phyloP scores from a whole-genome alignment of 2,888 invertebrate species.

The Volucella inflata region DNA sequence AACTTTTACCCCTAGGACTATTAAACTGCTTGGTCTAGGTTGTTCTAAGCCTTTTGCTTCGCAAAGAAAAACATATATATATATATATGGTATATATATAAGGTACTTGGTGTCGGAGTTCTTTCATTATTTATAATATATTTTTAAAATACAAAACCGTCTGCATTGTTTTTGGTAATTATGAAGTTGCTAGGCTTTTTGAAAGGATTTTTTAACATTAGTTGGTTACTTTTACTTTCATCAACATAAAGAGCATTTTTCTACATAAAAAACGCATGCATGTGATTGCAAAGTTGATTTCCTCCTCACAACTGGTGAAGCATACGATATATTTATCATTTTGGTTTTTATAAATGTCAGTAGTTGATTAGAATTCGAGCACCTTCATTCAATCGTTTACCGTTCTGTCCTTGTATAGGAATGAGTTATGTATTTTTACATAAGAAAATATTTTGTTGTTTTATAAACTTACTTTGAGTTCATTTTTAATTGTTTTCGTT shows the following conservation, averaged over 20 bases:
- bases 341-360: conserved; percentile 5
- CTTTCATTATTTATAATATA: no score
- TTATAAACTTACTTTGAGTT: conserved; percentile 10
- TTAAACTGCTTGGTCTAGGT: no score
- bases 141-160: no score
- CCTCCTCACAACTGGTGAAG: conserved; percentile 39
- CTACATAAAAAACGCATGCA: conserved; percentile 1
- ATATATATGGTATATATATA: no score
- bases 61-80: no score
- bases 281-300: conserved; percentile 1
- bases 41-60: no score
- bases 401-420: conserved; percentile 14
- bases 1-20: no score
- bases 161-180: no score
- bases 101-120: no score
- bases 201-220: no score
- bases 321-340: conserved; percentile 29
- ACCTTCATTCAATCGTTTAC: conserved; percentile 12
- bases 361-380: conserved; percentile 18
- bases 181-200: no score
- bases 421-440: not conserved
- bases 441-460: not conserved
- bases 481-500: conserved; percentile 21
- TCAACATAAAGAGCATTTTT: not conserved
- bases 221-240: not conserved